Evolutionary conservation across 2,797 vertebrate species (phyloP), one percentile per base, ranked within the genome.

Genomic region (Acanthurus leucopareius): DNA sequence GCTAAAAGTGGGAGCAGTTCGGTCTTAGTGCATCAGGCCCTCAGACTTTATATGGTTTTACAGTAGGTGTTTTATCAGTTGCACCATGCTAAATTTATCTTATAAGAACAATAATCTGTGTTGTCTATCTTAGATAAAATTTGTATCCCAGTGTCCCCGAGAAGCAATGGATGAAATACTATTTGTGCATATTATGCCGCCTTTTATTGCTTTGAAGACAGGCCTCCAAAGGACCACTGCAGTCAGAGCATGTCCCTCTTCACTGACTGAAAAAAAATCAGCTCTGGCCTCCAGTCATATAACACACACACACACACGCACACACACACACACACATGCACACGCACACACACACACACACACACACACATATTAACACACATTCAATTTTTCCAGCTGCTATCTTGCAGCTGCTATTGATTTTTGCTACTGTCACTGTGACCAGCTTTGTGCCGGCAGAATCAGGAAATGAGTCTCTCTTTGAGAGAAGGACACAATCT

Each of bases 351-450:
- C 70, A 62, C 56, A 68, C 40, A 64, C 69, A 20, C 45, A 58
- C 42, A 32, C 42, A 53, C 19, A 44, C 56, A 45, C 45, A 52
- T 72, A 61, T 52, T 64, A 28, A 66, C 68, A 22, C 42, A 53
- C 32, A 11, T 20, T 49, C 14, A 40, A 54, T 52, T 73, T 66
- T 67, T 69, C 75, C 74, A 75, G 84, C 82, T 86, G 82, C 78
- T 78, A 60, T 67, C 57, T 69, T 83, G 62, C 67, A 80, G 44
- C 54, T 77, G 70, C 83, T 67, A 86, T 88, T 87, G 28, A 32
- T 44, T 90, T 85, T 81, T 86, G 69, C 88, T 62, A 5, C 56
- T 87, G 86, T 88, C 79, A 80, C 75, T 86, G 60, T 83, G 76
- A 81, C 69, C 80, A 83, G 66, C 60, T 83, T 58, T 49, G 47